Evolutionary conservation across 2,113 vertebrate species (phyloP).

Genomic region (Centrocercus urophasianus): DNA sequence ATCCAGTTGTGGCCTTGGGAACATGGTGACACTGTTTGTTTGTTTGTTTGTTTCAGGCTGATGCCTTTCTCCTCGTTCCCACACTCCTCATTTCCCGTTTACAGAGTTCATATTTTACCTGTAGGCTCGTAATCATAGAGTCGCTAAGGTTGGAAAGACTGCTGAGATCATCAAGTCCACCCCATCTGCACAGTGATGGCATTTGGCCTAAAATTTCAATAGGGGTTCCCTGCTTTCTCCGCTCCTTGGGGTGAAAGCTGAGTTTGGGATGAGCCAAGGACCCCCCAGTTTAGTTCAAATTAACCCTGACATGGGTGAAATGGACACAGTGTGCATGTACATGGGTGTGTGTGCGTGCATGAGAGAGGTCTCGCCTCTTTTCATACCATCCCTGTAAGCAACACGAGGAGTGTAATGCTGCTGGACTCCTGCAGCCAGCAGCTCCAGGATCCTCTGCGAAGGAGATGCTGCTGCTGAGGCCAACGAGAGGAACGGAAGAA

Average conservation of each 20-base stretch:
- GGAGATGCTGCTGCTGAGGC: not conserved
- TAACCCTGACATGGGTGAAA: fast-evolving
- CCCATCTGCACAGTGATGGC: not conserved
- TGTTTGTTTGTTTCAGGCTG: not conserved
- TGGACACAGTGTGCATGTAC: not conserved
- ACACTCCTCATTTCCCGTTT: not conserved
- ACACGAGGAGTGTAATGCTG: not conserved
- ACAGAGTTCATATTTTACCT: not conserved
- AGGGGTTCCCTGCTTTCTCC: not conserved
- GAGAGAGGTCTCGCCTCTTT: not conserved
- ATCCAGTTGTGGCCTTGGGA: conserved; percentile 13
- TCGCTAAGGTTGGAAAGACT: no score
- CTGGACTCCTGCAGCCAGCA: fast-evolving
- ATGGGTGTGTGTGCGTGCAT: fast-evolving
- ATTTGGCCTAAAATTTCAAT: not conserved
- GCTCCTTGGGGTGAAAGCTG: not conserved
- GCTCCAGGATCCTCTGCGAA: not conserved
- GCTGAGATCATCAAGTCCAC: no score
- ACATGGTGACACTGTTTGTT: not conserved
- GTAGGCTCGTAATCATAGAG: no score
- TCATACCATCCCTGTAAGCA: not conserved
- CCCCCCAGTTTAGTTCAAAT: fast-evolving
- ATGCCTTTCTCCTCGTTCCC: not conserved
- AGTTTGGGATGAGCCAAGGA: not conserved
- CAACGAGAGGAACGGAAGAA: not conserved